A percentile compares a stretch with the other conserved stretches of the same genome.
phyloP scores from a whole-genome alignment of 1,140 invertebrate genomes.

The Delia radicum region DNA sequence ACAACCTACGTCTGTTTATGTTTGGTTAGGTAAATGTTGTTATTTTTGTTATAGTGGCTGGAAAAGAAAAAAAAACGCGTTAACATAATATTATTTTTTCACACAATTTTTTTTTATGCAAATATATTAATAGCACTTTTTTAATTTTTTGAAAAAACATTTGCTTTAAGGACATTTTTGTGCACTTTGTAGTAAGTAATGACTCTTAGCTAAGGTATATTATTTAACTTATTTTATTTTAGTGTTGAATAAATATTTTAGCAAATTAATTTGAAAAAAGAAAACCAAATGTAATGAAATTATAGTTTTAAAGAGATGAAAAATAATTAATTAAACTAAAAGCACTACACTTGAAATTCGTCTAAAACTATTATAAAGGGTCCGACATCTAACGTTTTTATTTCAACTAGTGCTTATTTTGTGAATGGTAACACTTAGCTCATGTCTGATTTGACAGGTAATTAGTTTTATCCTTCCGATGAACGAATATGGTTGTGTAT shows the following conservation, averaged over 20 bases:
- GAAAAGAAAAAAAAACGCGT: background rate
- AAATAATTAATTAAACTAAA: no score
- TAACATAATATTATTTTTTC: background rate
- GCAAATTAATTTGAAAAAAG: background rate
- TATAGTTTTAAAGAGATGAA: no score
- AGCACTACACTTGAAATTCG: no score
- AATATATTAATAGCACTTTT: background rate
- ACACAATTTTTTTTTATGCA: background rate
- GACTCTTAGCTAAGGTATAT: background rate
- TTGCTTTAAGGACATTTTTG: background rate
- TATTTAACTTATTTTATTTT: background rate
- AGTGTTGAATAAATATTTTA: background rate
- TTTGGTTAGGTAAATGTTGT: background rate
- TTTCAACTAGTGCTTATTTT: no score
- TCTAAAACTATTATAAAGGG: no score
- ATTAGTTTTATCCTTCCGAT: no score
- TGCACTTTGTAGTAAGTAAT: background rate
- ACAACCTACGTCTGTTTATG: no score
- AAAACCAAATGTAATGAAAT: background rate
- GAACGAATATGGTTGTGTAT: no score
- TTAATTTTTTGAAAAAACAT: background rate
- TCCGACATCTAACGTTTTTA: no score
- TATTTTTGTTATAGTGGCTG: background rate
- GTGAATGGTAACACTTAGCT: no score
- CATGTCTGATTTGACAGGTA: no score